Conservation (phyloP, 2,888 invertebrate species). For the Punctoribates punctum region DNA sequence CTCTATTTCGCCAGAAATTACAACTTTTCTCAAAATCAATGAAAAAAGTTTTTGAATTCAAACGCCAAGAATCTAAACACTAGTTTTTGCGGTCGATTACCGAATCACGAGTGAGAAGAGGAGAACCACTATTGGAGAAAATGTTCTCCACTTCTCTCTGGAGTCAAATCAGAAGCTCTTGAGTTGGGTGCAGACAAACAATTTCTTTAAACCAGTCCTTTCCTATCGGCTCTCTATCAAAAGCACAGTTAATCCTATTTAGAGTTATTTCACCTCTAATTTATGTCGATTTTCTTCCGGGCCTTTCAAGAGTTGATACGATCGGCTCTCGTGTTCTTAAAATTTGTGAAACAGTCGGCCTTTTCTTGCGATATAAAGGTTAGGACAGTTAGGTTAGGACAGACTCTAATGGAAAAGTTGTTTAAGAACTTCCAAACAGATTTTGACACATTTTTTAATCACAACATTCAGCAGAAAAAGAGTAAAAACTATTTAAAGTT, state of each 20-base stretch:
- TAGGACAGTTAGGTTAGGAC: background rate
- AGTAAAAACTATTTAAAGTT: background rate
- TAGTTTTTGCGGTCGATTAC: background rate
- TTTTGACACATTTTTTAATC: background rate
- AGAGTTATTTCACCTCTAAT: constrained; percentile 24
- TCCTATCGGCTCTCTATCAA: background rate
- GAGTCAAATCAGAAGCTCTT: background rate
- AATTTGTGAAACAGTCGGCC: too few species aligned
- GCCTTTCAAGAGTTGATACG: background rate
- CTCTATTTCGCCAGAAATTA: too few species aligned
- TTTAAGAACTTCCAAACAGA: background rate
- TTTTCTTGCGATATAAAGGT: background rate
- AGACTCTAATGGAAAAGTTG: background rate
- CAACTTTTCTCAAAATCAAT: too few species aligned
- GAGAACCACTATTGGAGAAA: background rate
- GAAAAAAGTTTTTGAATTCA: too few species aligned
- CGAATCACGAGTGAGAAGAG: background rate
- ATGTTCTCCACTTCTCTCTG: background rate
- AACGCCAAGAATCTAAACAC: too few species aligned
- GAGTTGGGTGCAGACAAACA: constrained; percentile 1
- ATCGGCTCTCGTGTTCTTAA: background rate
- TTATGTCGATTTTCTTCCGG: background rate
- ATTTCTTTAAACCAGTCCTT: background rate
- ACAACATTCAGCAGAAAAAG: background rate
- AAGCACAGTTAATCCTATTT: constrained; percentile 18